Base-by-base conservation (phyloP, 2,797 vertebrate species). In the Catamblyrhynchus diadema region DNA sequence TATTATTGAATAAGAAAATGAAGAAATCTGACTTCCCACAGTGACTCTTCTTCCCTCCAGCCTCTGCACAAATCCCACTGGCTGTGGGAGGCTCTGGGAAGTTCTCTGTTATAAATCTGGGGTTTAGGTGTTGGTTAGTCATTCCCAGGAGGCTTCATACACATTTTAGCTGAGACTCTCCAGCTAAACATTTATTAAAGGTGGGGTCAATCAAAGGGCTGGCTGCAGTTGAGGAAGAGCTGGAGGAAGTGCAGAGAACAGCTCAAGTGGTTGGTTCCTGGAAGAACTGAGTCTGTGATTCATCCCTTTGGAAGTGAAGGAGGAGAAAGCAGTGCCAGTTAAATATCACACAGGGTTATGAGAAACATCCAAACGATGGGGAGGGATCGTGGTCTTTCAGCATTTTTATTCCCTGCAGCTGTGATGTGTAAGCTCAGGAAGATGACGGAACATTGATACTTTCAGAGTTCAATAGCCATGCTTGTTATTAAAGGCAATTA, bases 221-320 rank as follows among this genome's bases (percentile, higher is more conserved):
- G 94, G 87, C 82, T 72, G 87, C 0, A 27, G 89, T 8, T 37
- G 67, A 88, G 87, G 89, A 96, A 62, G 89, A 86, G 80, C 45
- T 62, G 93, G 72, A 93, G 94, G 93, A 93, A 95, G 51, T 41
- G 66, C 77, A 86, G 60, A 66, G 81, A 92, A 71, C 57, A 92
- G 71, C 81, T 95, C 2, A 71, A 93, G 94, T 93, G 88, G 81
- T 71, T 72, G 89, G 66, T 95, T 97, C 94, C 95, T 94, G 91
- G 94, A 97, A 83, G 47, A 44, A 5, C 51, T 0, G 7, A 79
- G 73, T 10, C 85, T 66, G 59, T 94, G 93, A 97, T 83, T 96
- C 91, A 95, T 94, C 77, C 60, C 10, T 84, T 96, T 88, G 73
- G 93, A 96, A 88, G 37, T 10, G 73, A n/a, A 86, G 79, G 89